Percentiles rank a stretch among this genome's conserved stretches.
Conservation (phyloP, 2,797 vertebrate species). For the Chloroceryle amazona region DNA sequence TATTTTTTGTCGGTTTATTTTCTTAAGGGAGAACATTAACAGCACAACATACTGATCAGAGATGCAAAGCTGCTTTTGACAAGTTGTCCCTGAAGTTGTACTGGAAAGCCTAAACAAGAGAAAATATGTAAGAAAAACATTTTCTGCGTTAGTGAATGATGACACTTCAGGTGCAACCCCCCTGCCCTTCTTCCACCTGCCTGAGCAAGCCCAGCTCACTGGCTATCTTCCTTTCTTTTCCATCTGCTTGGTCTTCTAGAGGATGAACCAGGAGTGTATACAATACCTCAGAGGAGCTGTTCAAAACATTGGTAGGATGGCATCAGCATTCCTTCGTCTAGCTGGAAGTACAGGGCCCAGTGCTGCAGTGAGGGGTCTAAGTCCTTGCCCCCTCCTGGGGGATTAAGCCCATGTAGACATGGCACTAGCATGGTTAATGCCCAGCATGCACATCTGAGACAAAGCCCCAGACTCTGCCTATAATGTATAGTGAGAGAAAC, state of each 20-base stretch:
- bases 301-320: background rate
- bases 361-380: background rate
- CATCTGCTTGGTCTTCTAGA: background rate
- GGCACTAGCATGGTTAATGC: background rate
- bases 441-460: background rate
- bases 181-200: background rate
- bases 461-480: background rate
- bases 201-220: background rate
- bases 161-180: background rate
- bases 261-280: background rate
- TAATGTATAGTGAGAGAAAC: constrained; percentile 1
- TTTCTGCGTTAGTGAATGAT: background rate
- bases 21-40: background rate
- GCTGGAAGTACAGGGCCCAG: background rate
- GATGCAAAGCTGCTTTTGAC: background rate
- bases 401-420: background rate
- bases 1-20: background rate
- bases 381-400: background rate
- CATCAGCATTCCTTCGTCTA: fast-evolving
- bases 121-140: background rate
- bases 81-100: background rate
- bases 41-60: background rate
- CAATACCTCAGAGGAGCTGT: background rate
- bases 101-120: background rate
- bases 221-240: background rate